Conservation (phyloP, 2,797 vertebrate genomes). For the Acomys russatus region DNA sequence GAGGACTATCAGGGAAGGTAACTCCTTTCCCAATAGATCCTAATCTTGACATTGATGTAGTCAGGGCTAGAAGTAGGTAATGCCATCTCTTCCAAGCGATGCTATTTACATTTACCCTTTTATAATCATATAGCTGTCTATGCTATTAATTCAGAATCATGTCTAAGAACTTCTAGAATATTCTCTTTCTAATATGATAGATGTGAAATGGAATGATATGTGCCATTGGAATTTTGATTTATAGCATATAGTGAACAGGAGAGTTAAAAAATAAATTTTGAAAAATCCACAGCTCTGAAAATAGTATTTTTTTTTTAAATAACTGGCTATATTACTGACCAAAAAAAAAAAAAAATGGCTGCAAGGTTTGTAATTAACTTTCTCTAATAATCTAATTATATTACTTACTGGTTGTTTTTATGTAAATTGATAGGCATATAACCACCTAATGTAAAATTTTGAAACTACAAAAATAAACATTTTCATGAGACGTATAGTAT, state of each 20-base stretch:
- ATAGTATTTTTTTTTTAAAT: constrained; percentile 65
- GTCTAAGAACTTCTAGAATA: constrained; percentile 67
- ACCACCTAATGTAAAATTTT: constrained; percentile 76
- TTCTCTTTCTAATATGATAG: constrained; percentile 27
- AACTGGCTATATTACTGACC: constrained; percentile 67
- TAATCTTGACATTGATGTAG: constrained; percentile 35
- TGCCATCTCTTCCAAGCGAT: constrained; percentile 62
- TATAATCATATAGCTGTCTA: constrained; percentile 47
- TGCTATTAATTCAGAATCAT: constrained; percentile 66
- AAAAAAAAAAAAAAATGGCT: constrained; percentile 70
- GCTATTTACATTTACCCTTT: constrained; percentile 72
- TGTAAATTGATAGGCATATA: constrained; percentile 63
- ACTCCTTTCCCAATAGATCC: constrained; percentile 51
- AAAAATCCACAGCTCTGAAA: constrained; percentile 73
- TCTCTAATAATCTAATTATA: constrained; percentile 74
- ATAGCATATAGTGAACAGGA: constrained; percentile 74
- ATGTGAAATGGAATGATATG: constrained; percentile 61
- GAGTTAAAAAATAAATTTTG: constrained; percentile 83
- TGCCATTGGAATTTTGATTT: constrained; percentile 76
- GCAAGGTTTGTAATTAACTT: constrained; percentile 67
- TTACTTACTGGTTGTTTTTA: constrained; percentile 70
- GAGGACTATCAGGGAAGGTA: constrained; percentile 36
- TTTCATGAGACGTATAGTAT: constrained; percentile 78
- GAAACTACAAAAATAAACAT: constrained; percentile 89
- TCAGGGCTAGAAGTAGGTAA: constrained; percentile 57